Evolutionary conservation across 2,888 invertebrate genomes (phyloP).

Genomic region (Agriopis leucophaearia): DNA sequence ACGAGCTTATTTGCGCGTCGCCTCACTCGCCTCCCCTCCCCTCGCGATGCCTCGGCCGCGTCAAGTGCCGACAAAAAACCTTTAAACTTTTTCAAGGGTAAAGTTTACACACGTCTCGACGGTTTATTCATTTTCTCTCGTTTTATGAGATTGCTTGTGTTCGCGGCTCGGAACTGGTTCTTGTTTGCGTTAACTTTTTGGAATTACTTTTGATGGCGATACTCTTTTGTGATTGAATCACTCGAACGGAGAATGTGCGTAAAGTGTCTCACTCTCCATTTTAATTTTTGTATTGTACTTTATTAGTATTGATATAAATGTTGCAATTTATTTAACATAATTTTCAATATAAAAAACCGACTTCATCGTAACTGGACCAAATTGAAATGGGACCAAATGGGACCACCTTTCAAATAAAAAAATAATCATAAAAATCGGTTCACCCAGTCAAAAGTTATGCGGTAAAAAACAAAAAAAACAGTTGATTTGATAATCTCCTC

Average conservation of each 20-base stretch:
- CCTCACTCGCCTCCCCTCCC: slow-evolving; percentile 45
- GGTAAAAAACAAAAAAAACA: no score
- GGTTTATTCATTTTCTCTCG: slow-evolving; percentile 39
- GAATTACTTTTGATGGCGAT: slow-evolving; percentile 3
- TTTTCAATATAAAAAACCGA: no score
- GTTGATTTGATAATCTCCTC: no score
- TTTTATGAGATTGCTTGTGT: slow-evolving; percentile 28
- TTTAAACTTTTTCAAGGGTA: slow-evolving; percentile 69
- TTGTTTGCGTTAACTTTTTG: slow-evolving; percentile 13
- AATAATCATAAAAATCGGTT: no score
- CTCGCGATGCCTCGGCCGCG: slow-evolving; percentile 56
- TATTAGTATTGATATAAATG: no score
- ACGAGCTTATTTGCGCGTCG: slow-evolving; percentile 65
- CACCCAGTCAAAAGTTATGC: no score
- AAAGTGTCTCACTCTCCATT: background rate
- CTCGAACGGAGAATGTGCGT: background rate
- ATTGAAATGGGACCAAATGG: no score
- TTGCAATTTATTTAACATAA: no score
- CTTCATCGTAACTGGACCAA: no score
- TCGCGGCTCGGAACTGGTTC: slow-evolving; percentile 15
- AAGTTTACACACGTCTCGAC: slow-evolving; percentile 56
- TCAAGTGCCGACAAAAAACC: slow-evolving; percentile 61
- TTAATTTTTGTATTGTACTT: background rate
- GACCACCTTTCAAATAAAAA: no score
- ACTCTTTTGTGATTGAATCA: background rate